Percentiles rank a stretch among this genome's conserved stretches.
These are phyloP conservation scores for Muschampia plurimacula DNA, from an alignment of 2,888 invertebrate species.

Conservation along the genomic window DNA sequence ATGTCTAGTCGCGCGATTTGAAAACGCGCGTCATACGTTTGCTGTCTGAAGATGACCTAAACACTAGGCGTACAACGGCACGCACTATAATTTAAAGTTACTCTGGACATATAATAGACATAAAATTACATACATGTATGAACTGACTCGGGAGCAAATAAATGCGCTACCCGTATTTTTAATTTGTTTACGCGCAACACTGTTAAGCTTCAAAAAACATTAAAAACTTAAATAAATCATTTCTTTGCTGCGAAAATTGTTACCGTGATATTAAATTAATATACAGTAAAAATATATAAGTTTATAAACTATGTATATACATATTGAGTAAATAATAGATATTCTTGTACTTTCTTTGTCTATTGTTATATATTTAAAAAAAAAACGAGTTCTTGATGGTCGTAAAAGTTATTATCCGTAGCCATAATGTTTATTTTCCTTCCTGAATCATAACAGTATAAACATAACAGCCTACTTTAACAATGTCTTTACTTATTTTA, in stretches of 20 bases:
- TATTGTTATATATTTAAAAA: background rate
- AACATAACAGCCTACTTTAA: background rate
- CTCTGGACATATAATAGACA: background rate
- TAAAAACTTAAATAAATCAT: too few relatives aligned
- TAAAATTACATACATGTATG: background rate
- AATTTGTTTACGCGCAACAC: too few relatives aligned
- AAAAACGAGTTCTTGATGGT: background rate
- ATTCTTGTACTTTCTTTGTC: background rate
- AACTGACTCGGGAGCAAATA: too few relatives aligned
- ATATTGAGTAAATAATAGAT: too few relatives aligned
- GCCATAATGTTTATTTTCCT: background rate
- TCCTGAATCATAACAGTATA: background rate
- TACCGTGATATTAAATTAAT: too few relatives aligned
- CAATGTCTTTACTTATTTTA: background rate
- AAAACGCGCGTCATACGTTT: too few relatives aligned
- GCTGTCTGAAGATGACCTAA: background rate
- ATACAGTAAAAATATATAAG: too few relatives aligned
- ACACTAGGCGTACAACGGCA: conserved; percentile 1
- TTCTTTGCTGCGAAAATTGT: too few relatives aligned
- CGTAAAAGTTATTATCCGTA: background rate
- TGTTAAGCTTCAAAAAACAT: too few relatives aligned
- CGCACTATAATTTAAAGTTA: background rate
- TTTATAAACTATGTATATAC: too few relatives aligned
- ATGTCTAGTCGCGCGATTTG: too few relatives aligned
- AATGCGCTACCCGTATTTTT: too few relatives aligned